phyloP scores from a whole-genome alignment of 2,797 vertebrate species.

The Syndactyla subalaris region DNA sequence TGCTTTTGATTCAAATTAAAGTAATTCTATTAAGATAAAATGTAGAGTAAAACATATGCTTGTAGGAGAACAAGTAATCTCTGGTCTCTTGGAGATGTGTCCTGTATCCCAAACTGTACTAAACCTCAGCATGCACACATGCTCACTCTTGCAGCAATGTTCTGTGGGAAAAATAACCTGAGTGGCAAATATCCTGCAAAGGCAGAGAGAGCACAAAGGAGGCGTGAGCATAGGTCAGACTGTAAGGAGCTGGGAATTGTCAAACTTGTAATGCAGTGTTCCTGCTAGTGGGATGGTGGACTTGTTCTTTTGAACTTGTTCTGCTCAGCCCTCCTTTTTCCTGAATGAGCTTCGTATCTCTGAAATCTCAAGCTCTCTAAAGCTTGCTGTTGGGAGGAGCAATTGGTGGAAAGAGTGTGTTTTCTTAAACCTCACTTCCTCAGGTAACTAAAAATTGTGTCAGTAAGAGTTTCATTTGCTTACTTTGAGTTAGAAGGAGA shows the following conservation, averaged over 20 bases:
- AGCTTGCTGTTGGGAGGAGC: not conserved
- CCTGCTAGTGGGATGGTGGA: not conserved
- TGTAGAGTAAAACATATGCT: not conserved
- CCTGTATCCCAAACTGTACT: not conserved
- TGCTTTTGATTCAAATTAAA: not conserved
- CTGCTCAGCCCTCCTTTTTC: not conserved
- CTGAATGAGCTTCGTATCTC: not conserved
- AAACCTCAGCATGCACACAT: not conserved
- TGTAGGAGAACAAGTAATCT: not conserved
- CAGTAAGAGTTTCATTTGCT: not conserved
- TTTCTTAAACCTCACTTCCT: not conserved
- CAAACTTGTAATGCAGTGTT: accelerated
- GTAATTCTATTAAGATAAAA: not conserved
- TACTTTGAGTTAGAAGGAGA: not conserved
- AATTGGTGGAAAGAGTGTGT: not conserved
- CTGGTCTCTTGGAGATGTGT: not conserved
- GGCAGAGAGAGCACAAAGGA: not conserved
- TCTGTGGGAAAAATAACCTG: not conserved
- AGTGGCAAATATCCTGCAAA: not conserved
- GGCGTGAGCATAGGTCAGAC: accelerated
- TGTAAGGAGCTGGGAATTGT: not conserved
- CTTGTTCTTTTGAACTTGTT: not conserved
- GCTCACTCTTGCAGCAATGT: not conserved
- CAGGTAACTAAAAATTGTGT: not conserved
- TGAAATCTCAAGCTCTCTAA: not conserved